Base-by-base conservation (phyloP, 1,140 invertebrate genomes). In the Atta texana region DNA sequence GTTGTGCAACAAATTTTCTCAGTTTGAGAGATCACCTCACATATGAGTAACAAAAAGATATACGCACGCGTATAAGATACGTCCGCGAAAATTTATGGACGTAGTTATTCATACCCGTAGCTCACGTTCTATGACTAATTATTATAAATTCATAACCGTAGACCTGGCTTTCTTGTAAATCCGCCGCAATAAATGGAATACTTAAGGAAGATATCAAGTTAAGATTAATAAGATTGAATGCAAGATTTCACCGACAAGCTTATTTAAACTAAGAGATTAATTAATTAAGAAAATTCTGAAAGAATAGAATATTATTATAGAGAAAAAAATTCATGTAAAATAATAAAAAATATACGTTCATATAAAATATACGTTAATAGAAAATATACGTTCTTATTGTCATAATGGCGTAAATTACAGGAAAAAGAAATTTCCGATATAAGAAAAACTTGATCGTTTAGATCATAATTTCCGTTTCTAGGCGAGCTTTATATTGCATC, bases 401-500 rank as follows among this genome's bases (percentile, higher is more conserved):
- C 8, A 31, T 12, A 21, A 14, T 63, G 8, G 28, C 5, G 53
- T 49, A 55, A 75, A 75, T 63, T 21, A 2, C 31, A 0, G 51
- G 5, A 21, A 55, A 34, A 74, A 51, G 51, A 6, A 80, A 69
- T 66, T 78, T 78, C 59, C 59, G 39, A 61, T 28, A 24, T 31
- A 18, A 49, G 80, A 31, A 34, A 74, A 75, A 31, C 31, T 55
- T 18, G n/a, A 81, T 18, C 66, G 34, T 44, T 84, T 63, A 61
- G 39, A 63, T 75, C 55, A 84, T 82, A 84, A 84, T 84, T 75
- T 84, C 80, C 69, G 80, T 72, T 84, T n/a, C 12, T 10, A 34
- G 69, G 55, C 39, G 53, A 82, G 39, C 55, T 84, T 84, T 75
- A 84, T 44, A 44, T 82, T 74, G 68, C 68, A 82, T 84, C 39